Conservation (phyloP, 2,888 invertebrate genomes). For the Brassicogethes aeneus region DNA sequence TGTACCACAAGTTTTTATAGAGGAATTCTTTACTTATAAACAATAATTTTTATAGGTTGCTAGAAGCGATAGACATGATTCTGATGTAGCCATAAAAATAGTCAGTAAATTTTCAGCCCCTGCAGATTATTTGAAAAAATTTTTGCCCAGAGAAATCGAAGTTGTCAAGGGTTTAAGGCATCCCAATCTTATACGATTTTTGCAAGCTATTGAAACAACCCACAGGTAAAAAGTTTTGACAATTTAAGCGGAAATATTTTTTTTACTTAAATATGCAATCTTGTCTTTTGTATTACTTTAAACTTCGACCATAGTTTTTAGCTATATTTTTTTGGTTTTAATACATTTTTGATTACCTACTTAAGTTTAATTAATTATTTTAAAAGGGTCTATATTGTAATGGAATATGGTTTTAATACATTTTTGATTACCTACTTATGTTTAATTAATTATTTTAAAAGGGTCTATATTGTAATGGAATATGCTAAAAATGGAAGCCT, state of each 20-base stretch:
- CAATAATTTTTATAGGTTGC: constrained; percentile 46
- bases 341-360: too few relatives aligned
- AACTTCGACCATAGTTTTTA: constrained; percentile 4
- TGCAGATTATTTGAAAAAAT: constrained; percentile 70
- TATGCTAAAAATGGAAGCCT: constrained; percentile 73
- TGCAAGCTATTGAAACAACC: constrained; percentile 78
- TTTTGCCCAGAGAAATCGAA: constrained; percentile 73
- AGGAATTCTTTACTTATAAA: too few relatives aligned
- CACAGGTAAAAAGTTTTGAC: too few relatives aligned
- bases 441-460: too few relatives aligned
- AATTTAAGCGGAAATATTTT: too few relatives aligned
- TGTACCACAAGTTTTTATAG: too few relatives aligned
- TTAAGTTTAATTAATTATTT: too few relatives aligned
- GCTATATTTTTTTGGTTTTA: background rate
- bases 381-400: constrained; percentile 77
- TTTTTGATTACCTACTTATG: too few relatives aligned
- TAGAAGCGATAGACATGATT: constrained; percentile 61
- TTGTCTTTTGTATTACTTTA: constrained; percentile 1
- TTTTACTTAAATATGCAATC: constrained; percentile 6
- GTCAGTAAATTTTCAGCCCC: constrained; percentile 76
- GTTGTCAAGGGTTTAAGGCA: constrained; percentile 74
- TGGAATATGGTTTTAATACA: constrained; percentile 55
- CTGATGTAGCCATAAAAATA: constrained; percentile 73
- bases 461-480: constrained; percentile 80
- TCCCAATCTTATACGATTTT: constrained; percentile 68